A percentile compares a stretch with the other conserved stretches of the same genome.
phyloP scores from a whole-genome alignment of 2,888 invertebrate genomes.

The Mythimna lalbum region DNA sequence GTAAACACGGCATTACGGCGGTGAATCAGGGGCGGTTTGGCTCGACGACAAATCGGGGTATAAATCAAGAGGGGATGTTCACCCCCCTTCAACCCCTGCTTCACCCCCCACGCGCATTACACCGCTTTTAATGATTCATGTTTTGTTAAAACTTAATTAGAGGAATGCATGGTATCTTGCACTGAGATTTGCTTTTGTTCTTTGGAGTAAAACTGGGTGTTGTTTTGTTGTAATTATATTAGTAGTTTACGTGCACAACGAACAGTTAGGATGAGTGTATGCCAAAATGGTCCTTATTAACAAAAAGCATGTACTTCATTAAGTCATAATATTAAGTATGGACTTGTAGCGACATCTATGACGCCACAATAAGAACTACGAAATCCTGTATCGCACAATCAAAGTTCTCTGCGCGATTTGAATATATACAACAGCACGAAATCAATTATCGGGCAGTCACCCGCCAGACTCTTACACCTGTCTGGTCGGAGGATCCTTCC shows the following conservation, averaged over 20 bases:
- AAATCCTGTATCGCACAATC: too few relatives aligned
- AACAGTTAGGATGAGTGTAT: neutral
- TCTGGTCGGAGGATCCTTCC: too few relatives aligned
- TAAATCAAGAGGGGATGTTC: conserved; percentile 75
- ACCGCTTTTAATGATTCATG: conserved; percentile 70
- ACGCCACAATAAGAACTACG: too few relatives aligned
- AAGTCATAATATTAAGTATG: too few relatives aligned
- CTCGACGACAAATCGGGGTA: conserved; percentile 78
- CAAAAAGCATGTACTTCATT: neutral
- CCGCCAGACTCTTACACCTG: too few relatives aligned
- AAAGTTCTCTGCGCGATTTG: too few relatives aligned
- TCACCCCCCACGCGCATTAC: conserved; percentile 52
- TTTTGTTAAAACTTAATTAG: conserved; percentile 70
- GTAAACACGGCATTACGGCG: conserved; percentile 68
- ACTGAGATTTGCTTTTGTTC: conserved; percentile 54
- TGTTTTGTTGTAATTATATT: neutral
- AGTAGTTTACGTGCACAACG: neutral
- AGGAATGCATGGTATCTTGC: conserved; percentile 59
- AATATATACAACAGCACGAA: too few relatives aligned
- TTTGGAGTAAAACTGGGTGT: conserved; percentile 31
- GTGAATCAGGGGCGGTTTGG: conserved; percentile 78
- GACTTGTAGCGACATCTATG: too few relatives aligned
- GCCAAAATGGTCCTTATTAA: conserved; percentile 6
- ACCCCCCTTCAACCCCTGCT: conserved; percentile 30
- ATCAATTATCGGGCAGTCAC: too few relatives aligned